phyloP scores from a whole-genome alignment of 2,888 invertebrate genomes.

The Hemistola chrysoprasaria region DNA sequence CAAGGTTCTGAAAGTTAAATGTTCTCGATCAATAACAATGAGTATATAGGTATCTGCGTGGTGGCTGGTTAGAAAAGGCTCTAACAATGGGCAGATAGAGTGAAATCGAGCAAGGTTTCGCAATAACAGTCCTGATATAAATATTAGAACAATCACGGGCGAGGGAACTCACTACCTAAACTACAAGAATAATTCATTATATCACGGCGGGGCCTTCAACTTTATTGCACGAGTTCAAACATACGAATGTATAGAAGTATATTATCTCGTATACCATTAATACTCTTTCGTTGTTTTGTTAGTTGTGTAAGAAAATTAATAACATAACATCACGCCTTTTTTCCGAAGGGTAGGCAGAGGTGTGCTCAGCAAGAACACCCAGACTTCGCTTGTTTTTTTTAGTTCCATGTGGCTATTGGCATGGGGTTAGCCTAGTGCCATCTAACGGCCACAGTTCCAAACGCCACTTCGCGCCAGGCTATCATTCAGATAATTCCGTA shows the following conservation, averaged over 20 bases:
- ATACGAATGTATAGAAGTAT: slow-evolving; percentile 3
- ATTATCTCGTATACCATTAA: background rate
- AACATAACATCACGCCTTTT: too few species aligned
- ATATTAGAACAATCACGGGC: slow-evolving; percentile 41
- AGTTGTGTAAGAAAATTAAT: too few species aligned
- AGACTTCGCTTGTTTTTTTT: too few species aligned
- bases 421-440: too few species aligned
- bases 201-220: slow-evolving; percentile 30
- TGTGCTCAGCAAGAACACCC: too few species aligned
- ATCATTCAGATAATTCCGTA: too few species aligned
- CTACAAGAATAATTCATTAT: slow-evolving; percentile 41
- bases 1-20: slow-evolving; percentile 2
- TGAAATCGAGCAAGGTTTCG: slow-evolving; percentile 27
- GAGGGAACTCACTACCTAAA: slow-evolving; percentile 34
- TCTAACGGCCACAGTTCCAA: too few species aligned
- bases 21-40: slow-evolving; percentile 6
- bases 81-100: slow-evolving; percentile 26
- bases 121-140: slow-evolving; percentile 32
- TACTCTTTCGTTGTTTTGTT: too few species aligned
- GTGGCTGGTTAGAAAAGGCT: slow-evolving; percentile 8
- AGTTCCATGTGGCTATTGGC: too few species aligned
- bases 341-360: too few species aligned
- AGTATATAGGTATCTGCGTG: slow-evolving; percentile 10
- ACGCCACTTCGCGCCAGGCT: too few species aligned
- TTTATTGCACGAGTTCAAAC: slow-evolving; percentile 24